Base-by-base conservation (phyloP, 2,888 invertebrate species). In the Philereme transversata region DNA sequence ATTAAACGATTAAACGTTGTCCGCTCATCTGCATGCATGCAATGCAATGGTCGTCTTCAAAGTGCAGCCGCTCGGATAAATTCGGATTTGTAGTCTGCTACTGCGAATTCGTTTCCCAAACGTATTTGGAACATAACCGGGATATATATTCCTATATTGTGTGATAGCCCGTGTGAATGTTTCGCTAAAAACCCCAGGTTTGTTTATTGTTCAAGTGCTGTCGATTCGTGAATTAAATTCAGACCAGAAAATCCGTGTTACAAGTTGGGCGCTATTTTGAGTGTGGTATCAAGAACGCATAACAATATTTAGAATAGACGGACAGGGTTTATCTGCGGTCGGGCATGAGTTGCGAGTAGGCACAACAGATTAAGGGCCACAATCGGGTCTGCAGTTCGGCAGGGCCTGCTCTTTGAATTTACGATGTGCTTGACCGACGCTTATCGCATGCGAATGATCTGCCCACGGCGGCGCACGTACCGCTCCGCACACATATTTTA, bases 381-480 rank as follows among this genome's bases (percentile, higher is more conserved):
- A 91, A 90, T 91, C 91, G 89, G 90, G 89, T 86, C 88, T 88
- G 88, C 83, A 88, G 90, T 91, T 91, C 83, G 89, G 89, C 83
- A 84, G 83, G 83, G 89, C 76, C 84, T 88, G 89, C 89, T 84
- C 88, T 90, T 89, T 88, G 90, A 88, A 91, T 91, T 91, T 91
- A 91, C 91, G 91, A 91, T 87, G 92, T 91, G 91, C 87, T 90
- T 88, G 90, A 87, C 89, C 90, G 88, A 83, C 88, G 87, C 87
- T 91, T 92, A 92, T 91, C 92, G 90, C 90, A 89, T 89, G 89
- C 91, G 90, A 90, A 89, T 90, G 87, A 91, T 91, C 92, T 86
- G 90, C 89, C 90, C 86, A 86, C 87, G 88, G 90, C 90, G 88
- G 90, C 90, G 88, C 87, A 86, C 86, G 84, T 88, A 82, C 88